Conservation (phyloP, 2,113 vertebrate species). For the Nerophis ophidion region DNA sequence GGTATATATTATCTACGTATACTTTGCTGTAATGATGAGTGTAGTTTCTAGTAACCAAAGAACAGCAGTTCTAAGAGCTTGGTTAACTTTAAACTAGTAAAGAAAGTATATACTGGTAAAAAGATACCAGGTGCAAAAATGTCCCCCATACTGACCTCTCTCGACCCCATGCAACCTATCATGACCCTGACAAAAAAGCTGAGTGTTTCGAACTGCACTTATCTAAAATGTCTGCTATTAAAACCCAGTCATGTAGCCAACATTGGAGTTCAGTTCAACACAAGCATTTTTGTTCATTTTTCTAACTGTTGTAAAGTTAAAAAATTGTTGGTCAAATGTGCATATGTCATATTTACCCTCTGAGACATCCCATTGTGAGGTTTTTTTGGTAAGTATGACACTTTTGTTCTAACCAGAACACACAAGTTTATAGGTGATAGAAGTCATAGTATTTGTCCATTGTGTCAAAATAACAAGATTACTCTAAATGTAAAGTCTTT, state of each 20-base stretch:
- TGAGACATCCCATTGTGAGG: slow-evolving; percentile 16
- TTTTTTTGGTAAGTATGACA: slow-evolving; percentile 7
- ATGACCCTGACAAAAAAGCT: slow-evolving; percentile 33
- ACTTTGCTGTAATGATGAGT: not conserved
- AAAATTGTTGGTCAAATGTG: slow-evolving; percentile 2
- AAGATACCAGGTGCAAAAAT: too few relatives aligned
- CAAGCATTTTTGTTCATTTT: not conserved
- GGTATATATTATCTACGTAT: too few relatives aligned
- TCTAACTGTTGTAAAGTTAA: not conserved
- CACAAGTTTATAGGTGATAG: not conserved
- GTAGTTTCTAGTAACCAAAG: not conserved
- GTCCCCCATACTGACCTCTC: not conserved
- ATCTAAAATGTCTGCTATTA: slow-evolving; percentile 10
- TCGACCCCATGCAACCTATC: not conserved
- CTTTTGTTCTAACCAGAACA: not conserved
- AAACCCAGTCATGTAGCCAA: not conserved
- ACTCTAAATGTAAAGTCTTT: too few relatives aligned
- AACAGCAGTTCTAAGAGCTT: not conserved
- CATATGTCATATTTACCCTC: slow-evolving; percentile 4
- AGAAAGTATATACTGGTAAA: too few relatives aligned
- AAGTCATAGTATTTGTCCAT: not conserved
- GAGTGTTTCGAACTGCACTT: not conserved
- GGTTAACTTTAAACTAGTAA: too few relatives aligned
- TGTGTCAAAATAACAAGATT: too few relatives aligned
- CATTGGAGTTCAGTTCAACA: slow-evolving; percentile 4